Evolutionary conservation across 2,888 invertebrate genomes (phyloP).

Genomic region (Eupithecia subfuscata): DNA sequence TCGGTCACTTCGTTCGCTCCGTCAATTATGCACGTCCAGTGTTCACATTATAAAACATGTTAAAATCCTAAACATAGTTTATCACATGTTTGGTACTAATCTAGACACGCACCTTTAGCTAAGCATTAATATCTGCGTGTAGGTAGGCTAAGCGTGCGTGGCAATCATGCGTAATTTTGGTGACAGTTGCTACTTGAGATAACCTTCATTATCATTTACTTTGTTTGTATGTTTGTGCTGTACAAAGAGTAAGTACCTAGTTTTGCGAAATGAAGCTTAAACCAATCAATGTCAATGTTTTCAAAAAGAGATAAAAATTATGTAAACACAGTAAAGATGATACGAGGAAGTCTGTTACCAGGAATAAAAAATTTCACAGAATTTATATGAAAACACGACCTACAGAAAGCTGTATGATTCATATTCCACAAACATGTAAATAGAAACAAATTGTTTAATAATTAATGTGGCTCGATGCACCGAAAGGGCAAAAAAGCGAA

Average conservation of each 20-base stretch:
- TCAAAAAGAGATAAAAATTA: neutral
- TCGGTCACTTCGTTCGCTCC: too few species aligned
- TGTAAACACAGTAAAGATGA: neutral
- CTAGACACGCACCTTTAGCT: too few species aligned
- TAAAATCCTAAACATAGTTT: too few species aligned
- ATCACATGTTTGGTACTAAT: too few species aligned
- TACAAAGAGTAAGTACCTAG: neutral
- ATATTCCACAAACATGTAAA: neutral
- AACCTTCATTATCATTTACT: constrained; percentile 5
- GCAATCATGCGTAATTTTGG: neutral
- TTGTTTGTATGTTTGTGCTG: neutral
- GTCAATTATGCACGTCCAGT: too few species aligned
- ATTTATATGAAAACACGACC: neutral
- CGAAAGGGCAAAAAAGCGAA: too few species aligned
- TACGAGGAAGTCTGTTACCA: neutral
- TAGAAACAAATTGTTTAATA: too few species aligned
- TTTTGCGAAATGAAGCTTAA: neutral
- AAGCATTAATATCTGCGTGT: neutral
- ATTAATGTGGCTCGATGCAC: too few species aligned
- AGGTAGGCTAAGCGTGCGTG: neutral
- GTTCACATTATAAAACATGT: too few species aligned
- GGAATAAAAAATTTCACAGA: neutral
- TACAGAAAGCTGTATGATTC: neutral
- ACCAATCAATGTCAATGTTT: neutral
- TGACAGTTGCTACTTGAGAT: neutral